Evolutionary conservation across 2,113 vertebrate genomes (phyloP).

Genomic region (Mystacornis crossleyi): DNA sequence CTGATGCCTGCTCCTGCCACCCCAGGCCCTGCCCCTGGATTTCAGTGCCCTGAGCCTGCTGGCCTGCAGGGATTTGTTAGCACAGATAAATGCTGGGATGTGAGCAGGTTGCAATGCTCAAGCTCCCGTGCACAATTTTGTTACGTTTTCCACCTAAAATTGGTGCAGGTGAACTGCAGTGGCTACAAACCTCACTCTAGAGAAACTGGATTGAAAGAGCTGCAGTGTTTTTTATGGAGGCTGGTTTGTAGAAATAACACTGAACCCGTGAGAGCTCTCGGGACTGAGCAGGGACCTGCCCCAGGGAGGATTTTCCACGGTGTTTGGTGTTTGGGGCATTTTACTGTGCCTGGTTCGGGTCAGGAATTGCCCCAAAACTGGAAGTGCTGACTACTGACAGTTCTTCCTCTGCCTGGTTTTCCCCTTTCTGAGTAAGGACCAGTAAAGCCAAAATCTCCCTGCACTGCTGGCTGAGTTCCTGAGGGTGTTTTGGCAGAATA

Average conservation of each 20-base stretch:
- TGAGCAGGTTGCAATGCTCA: background rate
- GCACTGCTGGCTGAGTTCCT: rapidly evolving
- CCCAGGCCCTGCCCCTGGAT: background rate
- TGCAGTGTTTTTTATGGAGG: background rate
- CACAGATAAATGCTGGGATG: background rate
- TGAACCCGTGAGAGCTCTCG: too few relatives aligned
- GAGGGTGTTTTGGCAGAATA: background rate
- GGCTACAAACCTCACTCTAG: background rate
- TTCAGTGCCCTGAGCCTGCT: background rate
- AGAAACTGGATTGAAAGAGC: background rate
- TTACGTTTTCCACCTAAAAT: background rate
- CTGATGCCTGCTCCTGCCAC: background rate
- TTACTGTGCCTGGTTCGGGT: rapidly evolving
- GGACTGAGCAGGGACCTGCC: background rate
- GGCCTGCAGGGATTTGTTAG: background rate
- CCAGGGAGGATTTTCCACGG: background rate
- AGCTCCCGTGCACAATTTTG: background rate
- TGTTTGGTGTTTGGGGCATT: background rate
- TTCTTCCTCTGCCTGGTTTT: background rate
- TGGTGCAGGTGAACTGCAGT: background rate
- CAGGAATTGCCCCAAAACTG: background rate
- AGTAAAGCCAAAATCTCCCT: background rate
- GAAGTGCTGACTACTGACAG: rapidly evolving
- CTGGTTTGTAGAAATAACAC: background rate
- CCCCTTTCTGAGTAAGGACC: background rate